Evolutionary conservation across 2,113 vertebrate genomes (phyloP).

Genomic region (Otolemur garnettii): DNA sequence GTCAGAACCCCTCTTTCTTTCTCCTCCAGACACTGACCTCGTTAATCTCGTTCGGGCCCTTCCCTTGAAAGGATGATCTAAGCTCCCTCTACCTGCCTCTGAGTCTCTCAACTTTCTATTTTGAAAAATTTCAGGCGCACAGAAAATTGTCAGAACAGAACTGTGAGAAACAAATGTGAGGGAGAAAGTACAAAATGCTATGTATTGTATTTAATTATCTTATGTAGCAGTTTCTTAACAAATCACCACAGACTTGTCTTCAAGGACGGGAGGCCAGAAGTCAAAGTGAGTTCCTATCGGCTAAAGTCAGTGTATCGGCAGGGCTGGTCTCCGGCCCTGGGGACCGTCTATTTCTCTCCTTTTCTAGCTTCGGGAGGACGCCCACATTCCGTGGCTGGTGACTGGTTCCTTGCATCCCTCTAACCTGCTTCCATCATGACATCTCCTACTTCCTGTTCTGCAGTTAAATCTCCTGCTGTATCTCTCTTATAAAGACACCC

Average conservation of each 20-base stretch:
- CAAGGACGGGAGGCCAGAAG: neutral
- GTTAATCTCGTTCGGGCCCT: neutral
- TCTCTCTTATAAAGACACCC: neutral
- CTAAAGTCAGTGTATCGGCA: too few species aligned
- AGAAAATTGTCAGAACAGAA: neutral
- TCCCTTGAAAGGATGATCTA: neutral
- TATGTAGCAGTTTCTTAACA: neutral
- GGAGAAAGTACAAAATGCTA: neutral
- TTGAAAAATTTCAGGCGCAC: neutral
- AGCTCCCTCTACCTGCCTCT: neutral
- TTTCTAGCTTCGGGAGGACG: accelerated
- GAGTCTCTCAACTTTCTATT: neutral
- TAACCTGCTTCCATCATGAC: neutral
- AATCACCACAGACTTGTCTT: neutral
- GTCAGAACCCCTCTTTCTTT: neutral
- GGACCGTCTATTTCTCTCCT: too few species aligned
- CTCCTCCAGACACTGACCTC: neutral
- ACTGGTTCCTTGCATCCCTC: neutral
- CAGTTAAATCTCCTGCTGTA: neutral
- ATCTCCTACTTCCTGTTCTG: neutral
- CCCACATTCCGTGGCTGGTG: neutral
- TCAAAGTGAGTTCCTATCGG: neutral
- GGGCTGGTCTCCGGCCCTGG: neutral
- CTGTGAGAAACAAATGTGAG: neutral
- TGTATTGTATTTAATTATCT: neutral